Percentiles rank a stretch among this genome's conserved stretches.
These are phyloP conservation scores for Philaethria dido DNA, from an alignment of 2,888 invertebrate species.

Conservation along the genomic window DNA sequence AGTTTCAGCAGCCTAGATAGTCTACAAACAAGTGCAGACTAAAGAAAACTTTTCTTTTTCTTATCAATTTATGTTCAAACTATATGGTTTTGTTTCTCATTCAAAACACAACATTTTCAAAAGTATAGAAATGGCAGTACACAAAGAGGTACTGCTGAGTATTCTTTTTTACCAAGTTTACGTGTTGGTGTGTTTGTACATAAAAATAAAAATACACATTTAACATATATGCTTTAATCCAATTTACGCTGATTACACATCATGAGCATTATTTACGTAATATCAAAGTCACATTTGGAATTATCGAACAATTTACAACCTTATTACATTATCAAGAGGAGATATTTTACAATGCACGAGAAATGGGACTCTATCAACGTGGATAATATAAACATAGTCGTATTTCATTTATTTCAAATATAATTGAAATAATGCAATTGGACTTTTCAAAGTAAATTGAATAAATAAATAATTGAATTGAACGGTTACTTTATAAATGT, in stretches of 20 bases:
- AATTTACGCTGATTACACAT: slow-evolving; percentile 78
- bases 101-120: too few relatives aligned
- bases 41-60: too few relatives aligned
- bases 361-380: slow-evolving; percentile 44
- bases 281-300: slow-evolving; percentile 77
- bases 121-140: too few relatives aligned
- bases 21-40: too few relatives aligned
- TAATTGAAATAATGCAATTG: background rate
- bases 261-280: slow-evolving; percentile 72
- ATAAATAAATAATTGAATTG: slow-evolving; percentile 1
- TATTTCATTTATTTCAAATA: slow-evolving; percentile 1
- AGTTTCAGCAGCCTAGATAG: too few relatives aligned
- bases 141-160: too few relatives aligned
- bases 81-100: too few relatives aligned
- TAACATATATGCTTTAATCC: slow-evolving; percentile 79
- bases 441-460: background rate
- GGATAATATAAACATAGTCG: slow-evolving; percentile 7
- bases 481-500: background rate
- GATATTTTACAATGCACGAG: slow-evolving; percentile 71
- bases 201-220: slow-evolving; percentile 45
- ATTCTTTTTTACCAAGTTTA: background rate
- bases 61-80: too few relatives aligned
- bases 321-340: slow-evolving; percentile 64
- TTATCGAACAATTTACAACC: slow-evolving; percentile 79
- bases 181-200: background rate